Base-by-base conservation (phyloP, 1,140 invertebrate species). In the Brachionus asplanchnoidis region DNA sequence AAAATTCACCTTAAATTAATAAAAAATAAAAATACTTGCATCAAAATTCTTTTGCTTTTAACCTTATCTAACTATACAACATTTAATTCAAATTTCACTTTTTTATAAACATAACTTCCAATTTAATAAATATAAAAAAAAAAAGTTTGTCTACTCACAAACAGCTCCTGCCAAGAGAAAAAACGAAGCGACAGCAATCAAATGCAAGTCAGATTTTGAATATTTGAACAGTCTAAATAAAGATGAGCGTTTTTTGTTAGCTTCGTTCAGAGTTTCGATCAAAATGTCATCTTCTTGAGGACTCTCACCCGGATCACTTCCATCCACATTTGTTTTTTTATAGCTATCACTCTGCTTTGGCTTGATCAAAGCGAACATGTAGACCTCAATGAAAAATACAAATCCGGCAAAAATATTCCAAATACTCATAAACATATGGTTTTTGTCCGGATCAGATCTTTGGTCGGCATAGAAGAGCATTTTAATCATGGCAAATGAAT, bases 171-270 rank as follows among this genome's bases (percentile, higher is more conserved):
- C 40, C 20, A 84, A 11, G 28, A 84, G 28, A 32, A 84, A 68
- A 14, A 73, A 26, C n/a, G 42, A 65, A 20, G 50, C 82, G 0
- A 70, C 11, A 36, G 14, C 14, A 46, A 84, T 84, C 11, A 70
- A 26, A 32, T 36, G 65, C 8, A 53, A 46, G 36, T 84, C 82
- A 8, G 40, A 14, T 84, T 46, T 68, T 3, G 60, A 68, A 56
- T 84, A 84, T 32, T 68, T 66, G 20, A 84, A 84, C 3, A 84
- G 36, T 50, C 82, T 60, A 36, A 82, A 68, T 6, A 82, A 32
- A 60, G 79, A 82, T 20, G 79, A 82, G 14, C 79, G 50, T 46
- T 82, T 82, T 68, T 82, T 82, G n/a, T 82, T 60, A 11, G 79
- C 42, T 44, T 82, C 79, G 23, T 82, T 82, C 26, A 82, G 23